These are phyloP conservation scores for Borostomias antarcticus DNA, from an alignment of 2,797 vertebrate species.

Conservation along the genomic window DNA sequence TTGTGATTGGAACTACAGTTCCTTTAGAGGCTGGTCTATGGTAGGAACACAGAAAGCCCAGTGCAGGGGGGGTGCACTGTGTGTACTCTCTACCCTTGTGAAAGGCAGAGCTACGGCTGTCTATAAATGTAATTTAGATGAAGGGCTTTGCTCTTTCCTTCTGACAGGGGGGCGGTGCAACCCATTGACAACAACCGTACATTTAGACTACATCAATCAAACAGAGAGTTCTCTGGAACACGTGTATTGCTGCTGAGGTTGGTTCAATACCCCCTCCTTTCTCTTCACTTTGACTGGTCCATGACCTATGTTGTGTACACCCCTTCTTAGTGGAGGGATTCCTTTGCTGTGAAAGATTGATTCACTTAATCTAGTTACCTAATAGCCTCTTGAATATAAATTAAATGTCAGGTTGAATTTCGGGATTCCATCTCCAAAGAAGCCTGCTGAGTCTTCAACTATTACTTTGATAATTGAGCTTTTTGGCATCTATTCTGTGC, in stretches of 20 bases:
- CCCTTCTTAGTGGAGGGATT: conserved; percentile 5
- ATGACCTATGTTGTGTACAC: conserved; percentile 5
- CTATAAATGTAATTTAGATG: conserved; percentile 38
- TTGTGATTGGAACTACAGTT: too few relatives aligned
- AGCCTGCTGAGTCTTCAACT: too few relatives aligned
- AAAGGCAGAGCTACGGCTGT: conserved; percentile 20
- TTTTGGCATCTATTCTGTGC: too few relatives aligned
- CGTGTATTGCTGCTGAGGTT: background rate
- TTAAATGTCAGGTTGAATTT: too few relatives aligned
- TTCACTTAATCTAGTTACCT: too few relatives aligned
- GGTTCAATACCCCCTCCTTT: background rate
- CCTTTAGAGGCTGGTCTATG: too few relatives aligned
- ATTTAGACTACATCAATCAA: conserved; percentile 32
- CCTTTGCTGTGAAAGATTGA: background rate
- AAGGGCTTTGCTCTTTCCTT: conserved; percentile 27
- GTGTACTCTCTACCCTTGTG: background rate
- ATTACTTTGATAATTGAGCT: too few relatives aligned
- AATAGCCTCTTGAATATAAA: too few relatives aligned
- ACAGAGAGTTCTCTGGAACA: background rate
- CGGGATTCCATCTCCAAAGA: too few relatives aligned
- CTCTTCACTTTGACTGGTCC: conserved; percentile 13
- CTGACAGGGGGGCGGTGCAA: conserved; percentile 21
- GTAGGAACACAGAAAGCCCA: background rate
- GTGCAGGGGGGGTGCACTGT: too few relatives aligned
- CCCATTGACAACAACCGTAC: conserved; percentile 29